Percentiles rank a stretch among this genome's conserved stretches.
phyloP scores from a whole-genome alignment of 1,140 invertebrate genomes.

The Procambarus clarkii region DNA sequence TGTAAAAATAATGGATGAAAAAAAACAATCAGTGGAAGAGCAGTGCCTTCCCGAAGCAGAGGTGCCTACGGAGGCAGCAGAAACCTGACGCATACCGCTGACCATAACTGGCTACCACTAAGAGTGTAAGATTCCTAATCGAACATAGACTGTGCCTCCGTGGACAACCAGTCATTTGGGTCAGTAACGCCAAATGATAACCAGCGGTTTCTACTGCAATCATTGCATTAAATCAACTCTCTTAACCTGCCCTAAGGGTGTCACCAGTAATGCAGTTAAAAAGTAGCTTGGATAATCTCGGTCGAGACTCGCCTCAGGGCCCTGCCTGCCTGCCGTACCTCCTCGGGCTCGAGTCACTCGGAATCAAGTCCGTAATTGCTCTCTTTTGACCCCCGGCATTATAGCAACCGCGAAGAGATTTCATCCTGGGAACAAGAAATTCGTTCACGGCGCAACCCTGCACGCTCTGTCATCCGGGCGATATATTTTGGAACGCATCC shows the following conservation, averaged over 20 bases:
- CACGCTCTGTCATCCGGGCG: background rate
- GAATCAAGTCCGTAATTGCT: conserved; percentile 2
- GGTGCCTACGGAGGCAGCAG: background rate
- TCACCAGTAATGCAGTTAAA: background rate
- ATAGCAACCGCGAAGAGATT: background rate
- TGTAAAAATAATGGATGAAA: no score
- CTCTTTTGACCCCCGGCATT: background rate
- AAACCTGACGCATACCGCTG: background rate
- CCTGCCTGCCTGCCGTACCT: background rate
- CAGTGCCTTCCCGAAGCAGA: no score
- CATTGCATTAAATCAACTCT: background rate
- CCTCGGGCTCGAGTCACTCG: background rate
- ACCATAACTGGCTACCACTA: background rate
- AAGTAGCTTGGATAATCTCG: background rate
- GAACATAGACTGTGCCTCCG: background rate
- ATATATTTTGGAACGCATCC: background rate
- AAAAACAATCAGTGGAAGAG: no score
- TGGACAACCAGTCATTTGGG: background rate
- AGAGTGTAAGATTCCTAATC: no score
- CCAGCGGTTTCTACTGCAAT: background rate
- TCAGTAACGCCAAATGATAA: background rate
- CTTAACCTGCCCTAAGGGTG: background rate
- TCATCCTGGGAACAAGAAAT: background rate
- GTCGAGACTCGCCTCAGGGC: background rate
- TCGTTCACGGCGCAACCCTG: background rate